Evolutionary conservation across 1,140 invertebrate genomes (phyloP), one percentile per base, ranked within the genome.

Genomic region (Bombus pyrosoma): DNA sequence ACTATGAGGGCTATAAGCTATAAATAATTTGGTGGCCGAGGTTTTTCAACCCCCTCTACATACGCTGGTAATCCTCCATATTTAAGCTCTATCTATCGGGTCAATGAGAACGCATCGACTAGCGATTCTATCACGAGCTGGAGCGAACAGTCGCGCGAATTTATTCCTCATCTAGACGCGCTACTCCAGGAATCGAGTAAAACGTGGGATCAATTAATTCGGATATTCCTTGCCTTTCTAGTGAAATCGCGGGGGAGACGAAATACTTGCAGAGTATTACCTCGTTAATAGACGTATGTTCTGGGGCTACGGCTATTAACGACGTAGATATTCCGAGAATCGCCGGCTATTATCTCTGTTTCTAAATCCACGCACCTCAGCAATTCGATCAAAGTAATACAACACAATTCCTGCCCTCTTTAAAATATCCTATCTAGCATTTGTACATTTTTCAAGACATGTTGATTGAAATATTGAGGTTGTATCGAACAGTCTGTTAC

Each of bases 71-170:
- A 68, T 53, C 66, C n/a, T 64, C 41, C 62, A 34, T 66, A 66
- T 79, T 79, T 79, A 68, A 79, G 59, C n/a, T 68, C 62, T 57
- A 41, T 77, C 39, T 77, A 77, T 62, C 57, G 75, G 37, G 57
- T n/a, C 57, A 57, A 41, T 15, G 57, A 62, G 62, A 76, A 34
- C 34, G 2, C 71, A 10, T 9, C 39, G 13, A 13, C 13, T 1
- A 15, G 12, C 0, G 34, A 10, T 77, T 41, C 28, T n/a, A 62
- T 37, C 15, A 22, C 25, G 2, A 39, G 18, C 28, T 22, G 12
- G 25, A 18, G 5, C 32, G 9, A 62, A 76, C n/a, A 22, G 34
- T 37, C 47, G 9, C 1, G 0, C 13, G 22, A 59, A 62, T 18
- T 39, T 22, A 6, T 37, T 39, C 13, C 57, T 25, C 8, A 25